Base-by-base conservation (phyloP, 2,113 vertebrate genomes). In the Microcebus murinus region DNA sequence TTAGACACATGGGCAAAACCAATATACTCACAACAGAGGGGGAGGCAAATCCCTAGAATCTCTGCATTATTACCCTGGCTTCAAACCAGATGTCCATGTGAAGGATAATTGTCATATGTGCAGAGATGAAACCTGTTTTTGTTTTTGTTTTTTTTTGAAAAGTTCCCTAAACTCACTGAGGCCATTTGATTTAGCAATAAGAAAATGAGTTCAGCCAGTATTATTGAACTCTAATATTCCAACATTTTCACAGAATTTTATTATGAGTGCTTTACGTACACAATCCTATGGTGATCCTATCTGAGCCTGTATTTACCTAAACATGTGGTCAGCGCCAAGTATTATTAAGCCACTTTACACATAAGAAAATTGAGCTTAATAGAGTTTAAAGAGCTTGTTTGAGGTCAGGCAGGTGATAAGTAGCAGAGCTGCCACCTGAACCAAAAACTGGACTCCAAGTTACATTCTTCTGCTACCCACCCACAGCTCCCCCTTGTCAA, bases 291-390 rank as follows among this genome's bases (percentile, higher is more conserved):
- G 29, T 83, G 94, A 96, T 94, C 27, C 86, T 86, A 63, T 88
- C 39, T 34, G 42, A 95, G 55, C 48, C 45, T 89, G 39, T 76
- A 74, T 91, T 95, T 85, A 88, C 21, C 73, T 17, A 59, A 14
- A 45, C 0, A 31, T 86, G 93, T 96, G 83, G 97, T 91, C 34
- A 91, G 85, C 15, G 14, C 1, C 1, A 0, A 36, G 36, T 95
- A 27, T 97, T 87, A 97, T 90, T 93, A 95, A 93, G 57, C 86
- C 95, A 90, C 83, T 93, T 97, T 94, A 83, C 68, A 95, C 94
- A 93, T 86, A 91, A 91, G 45, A 82, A 97, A 96, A 94, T 96
- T 76, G 89, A 96, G 89, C 82, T 90, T 98, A 93, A 93, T 93
- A 86, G 85, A 70, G 79, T 88, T 93, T 90, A 89, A 94, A 96